These are phyloP conservation scores for Apis mellifera DNA, from an alignment of 1,140 invertebrate genomes.

Conservation along the genomic window Amel_HAv3.1 CM009939.2:8482501-8483000, in stretches of 20 bases:
- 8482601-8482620: too few species aligned
- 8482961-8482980: conserved; percentile 60
- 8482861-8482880: conserved; percentile 75
- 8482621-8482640: too few species aligned
- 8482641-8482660: not conserved
- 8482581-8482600: not conserved
- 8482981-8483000: conserved; percentile 72
- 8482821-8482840: not conserved
- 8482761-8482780: too few species aligned
- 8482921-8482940: conserved; percentile 80
- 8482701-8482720: too few species aligned
- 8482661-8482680: too few species aligned
- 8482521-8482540: not conserved
- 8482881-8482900: conserved; percentile 77
- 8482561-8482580: not conserved
- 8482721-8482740: not conserved
- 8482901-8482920: conserved; percentile 82
- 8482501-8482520: not conserved
- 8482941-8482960: conserved; percentile 73
- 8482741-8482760: too few species aligned
- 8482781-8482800: too few species aligned
- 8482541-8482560: conserved; percentile 6
- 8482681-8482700: too few species aligned
- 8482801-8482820: too few species aligned
- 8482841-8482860: not conserved